These are phyloP conservation scores for Actenoides hombroni DNA, from an alignment of 2,113 vertebrate genomes.

Conservation along the genomic window DNA sequence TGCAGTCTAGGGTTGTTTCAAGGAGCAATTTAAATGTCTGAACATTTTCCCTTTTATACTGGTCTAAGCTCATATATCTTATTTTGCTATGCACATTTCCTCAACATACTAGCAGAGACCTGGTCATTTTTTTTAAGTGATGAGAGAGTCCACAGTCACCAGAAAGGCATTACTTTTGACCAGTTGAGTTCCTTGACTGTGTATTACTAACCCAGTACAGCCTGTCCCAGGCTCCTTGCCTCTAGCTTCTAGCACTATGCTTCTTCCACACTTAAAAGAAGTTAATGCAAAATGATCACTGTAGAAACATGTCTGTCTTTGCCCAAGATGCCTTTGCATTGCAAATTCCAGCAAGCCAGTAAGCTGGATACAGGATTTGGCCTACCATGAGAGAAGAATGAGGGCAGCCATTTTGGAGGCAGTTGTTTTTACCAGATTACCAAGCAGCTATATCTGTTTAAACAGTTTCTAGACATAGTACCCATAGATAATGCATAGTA, in stretches of 20 bases:
- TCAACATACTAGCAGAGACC: not conserved
- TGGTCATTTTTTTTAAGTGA: not conserved
- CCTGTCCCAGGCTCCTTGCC: not conserved
- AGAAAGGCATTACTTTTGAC: not conserved
- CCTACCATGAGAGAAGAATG: not conserved
- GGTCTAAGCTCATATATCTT: not conserved
- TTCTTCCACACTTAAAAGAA: not conserved
- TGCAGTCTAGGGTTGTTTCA: slow-evolving; percentile 8
- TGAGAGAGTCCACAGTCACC: not conserved
- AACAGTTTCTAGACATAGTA: not conserved
- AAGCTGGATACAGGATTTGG: not conserved
- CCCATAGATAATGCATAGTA: not conserved
- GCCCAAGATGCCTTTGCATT: not conserved
- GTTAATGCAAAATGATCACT: accelerated
- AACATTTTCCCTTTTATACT: slow-evolving; percentile 5
- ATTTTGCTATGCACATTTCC: not conserved
- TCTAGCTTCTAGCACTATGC: not conserved
- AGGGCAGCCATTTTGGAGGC: not conserved
- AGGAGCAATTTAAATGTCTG: slow-evolving; percentile 54
- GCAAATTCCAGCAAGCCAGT: not conserved
- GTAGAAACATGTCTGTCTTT: not conserved
- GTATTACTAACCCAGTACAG: not conserved
- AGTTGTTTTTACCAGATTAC: not conserved
- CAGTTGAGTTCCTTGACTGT: not conserved
- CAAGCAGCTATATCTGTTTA: not conserved